Conservation (phyloP, 2,888 invertebrate genomes). For the Amblyteles armatorius region DNA sequence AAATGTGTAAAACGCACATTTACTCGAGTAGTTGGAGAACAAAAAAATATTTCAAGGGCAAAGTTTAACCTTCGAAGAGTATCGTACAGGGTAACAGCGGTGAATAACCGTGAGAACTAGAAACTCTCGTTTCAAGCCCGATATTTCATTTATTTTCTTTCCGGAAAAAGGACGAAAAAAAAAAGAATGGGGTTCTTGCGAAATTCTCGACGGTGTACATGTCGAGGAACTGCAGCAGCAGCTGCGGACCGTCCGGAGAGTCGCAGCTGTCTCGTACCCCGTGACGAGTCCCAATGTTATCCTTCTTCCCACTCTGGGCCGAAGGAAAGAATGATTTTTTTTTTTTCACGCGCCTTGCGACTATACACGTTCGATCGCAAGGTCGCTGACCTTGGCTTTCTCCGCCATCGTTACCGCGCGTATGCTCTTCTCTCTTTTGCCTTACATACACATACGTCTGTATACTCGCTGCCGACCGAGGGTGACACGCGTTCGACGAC, state of each 20-base stretch:
- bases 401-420: constrained; percentile 58
- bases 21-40: background rate
- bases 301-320: constrained; percentile 26
- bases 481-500: constrained; percentile 60
- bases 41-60: background rate
- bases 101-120: constrained; percentile 5
- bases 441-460: constrained; percentile 47
- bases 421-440: constrained; percentile 65
- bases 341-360: constrained; percentile 28
- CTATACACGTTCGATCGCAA: constrained; percentile 45
- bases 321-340: constrained; percentile 53
- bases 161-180: background rate
- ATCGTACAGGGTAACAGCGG: too few species aligned
- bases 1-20: background rate
- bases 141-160: constrained; percentile 18
- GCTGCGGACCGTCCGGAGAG: constrained; percentile 31
- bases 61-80: background rate
- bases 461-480: constrained; percentile 8
- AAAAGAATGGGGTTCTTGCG: constrained; percentile 34
- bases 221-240: constrained; percentile 51
- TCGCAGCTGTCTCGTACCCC: constrained; percentile 58
- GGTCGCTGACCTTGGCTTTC: constrained; percentile 71
- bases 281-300: constrained; percentile 52
- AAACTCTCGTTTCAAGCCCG: constrained; percentile 19
- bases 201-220: constrained; percentile 49